phyloP scores from a whole-genome alignment of 2,113 vertebrate species.

The Ursus arctos region DNA sequence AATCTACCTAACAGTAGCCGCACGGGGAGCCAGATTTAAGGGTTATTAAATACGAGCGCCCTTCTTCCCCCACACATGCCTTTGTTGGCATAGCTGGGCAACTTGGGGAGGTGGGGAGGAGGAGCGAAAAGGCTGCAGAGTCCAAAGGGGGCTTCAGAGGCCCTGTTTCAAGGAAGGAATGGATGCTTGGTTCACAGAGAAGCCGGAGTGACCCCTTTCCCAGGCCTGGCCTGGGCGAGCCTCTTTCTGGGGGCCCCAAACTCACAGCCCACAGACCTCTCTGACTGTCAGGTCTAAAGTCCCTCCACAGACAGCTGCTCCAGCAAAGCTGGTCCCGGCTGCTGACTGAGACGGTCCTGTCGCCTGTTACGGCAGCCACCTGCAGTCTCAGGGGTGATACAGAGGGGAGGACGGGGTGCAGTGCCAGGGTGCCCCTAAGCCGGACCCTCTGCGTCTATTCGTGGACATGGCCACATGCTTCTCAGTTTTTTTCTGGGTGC shows the following conservation, averaged over 20 bases:
- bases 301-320: background rate
- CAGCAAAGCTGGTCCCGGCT: background rate
- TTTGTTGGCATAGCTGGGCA: constrained; percentile 87
- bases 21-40: constrained; percentile 88
- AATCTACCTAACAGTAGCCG: constrained; percentile 91
- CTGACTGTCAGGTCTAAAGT: background rate
- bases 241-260: fast-evolving
- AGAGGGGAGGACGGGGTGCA: background rate
- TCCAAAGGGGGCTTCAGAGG: background rate
- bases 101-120: background rate
- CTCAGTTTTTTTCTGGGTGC: background rate
- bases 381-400: background rate
- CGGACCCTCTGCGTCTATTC: background rate
- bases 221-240: background rate
- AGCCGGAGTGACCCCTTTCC: background rate
- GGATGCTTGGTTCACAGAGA: background rate
- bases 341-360: background rate
- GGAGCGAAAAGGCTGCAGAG: background rate
- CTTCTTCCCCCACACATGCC: constrained; percentile 78
- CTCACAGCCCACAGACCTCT: background rate
- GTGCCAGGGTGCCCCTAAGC: too few relatives aligned
- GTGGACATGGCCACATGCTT: background rate
- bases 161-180: background rate
- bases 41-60: constrained; percentile 89
- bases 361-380: background rate